Conservation (phyloP, 2,113 vertebrate genomes). For the Dromiciops gliroides region DNA sequence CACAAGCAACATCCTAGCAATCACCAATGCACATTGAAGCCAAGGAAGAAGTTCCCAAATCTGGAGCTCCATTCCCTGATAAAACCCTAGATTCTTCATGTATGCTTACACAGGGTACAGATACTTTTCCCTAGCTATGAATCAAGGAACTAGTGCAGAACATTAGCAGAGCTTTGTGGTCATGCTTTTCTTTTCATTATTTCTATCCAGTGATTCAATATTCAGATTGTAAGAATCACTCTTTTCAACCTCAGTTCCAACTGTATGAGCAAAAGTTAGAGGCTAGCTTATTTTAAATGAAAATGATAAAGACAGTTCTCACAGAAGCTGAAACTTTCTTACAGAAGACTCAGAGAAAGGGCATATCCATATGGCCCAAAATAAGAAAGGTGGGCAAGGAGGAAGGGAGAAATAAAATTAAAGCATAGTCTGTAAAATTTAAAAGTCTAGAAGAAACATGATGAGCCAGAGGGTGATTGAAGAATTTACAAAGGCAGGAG, state of each 20-base stretch:
- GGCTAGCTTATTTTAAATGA: not conserved
- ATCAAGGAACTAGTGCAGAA: not conserved
- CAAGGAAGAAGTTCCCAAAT: not conserved
- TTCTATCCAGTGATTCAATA: not conserved
- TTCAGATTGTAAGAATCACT: not conserved
- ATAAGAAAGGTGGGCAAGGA: not conserved
- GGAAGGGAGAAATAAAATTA: not conserved
- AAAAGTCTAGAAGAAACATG: not conserved
- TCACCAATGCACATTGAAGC: not conserved
- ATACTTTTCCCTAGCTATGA: not conserved
- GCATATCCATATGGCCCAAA: not conserved
- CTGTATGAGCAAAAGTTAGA: not conserved
- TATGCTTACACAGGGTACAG: not conserved
- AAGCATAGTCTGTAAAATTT: not conserved
- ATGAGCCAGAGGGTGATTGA: not conserved
- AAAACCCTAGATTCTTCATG: not conserved
- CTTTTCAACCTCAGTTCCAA: not conserved
- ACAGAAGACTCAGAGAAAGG: not conserved
- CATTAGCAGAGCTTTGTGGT: not conserved
- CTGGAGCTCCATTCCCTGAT: not conserved
- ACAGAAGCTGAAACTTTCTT: not conserved
- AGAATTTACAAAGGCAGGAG: not conserved
- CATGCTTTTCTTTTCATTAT: not conserved
- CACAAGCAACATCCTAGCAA: not conserved
- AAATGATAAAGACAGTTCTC: not conserved